Conservation (phyloP, 2,113 vertebrate genomes). For the Nestor notabilis region DNA sequence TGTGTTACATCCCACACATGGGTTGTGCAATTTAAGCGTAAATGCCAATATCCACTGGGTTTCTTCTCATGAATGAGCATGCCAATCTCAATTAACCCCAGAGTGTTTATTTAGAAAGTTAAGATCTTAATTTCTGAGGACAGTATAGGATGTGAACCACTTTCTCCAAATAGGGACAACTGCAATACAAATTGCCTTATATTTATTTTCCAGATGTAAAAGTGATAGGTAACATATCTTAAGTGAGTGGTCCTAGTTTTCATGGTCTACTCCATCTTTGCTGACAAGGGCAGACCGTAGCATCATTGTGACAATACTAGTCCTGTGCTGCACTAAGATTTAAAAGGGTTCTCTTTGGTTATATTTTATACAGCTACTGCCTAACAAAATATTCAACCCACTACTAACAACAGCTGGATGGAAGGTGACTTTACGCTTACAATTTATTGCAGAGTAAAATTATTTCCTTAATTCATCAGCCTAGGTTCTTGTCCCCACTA, state of each 20-base stretch:
- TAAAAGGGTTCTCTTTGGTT: not conserved
- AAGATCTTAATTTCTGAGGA: not conserved
- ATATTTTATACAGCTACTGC: not conserved
- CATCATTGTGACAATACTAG: not conserved
- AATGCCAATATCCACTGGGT: not conserved
- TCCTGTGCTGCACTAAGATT: not conserved
- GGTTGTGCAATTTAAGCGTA: not conserved
- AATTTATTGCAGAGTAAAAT: not conserved
- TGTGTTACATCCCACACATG: not conserved
- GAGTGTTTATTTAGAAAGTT: not conserved
- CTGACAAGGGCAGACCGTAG: not conserved
- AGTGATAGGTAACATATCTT: not conserved
- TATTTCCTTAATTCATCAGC: not conserved
- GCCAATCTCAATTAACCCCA: not conserved
- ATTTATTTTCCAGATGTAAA: not conserved
- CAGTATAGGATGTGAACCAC: not conserved
- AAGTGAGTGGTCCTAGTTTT: not conserved
- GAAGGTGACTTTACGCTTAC: not conserved
- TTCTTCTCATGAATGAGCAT: not conserved
- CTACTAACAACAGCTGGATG: conserved; percentile 46
- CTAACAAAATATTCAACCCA: not conserved
- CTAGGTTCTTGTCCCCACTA: not conserved
- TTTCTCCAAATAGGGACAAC: not conserved
- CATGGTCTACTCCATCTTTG: not conserved
- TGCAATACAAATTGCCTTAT: not conserved